Base-by-base conservation (phyloP, 1,140 invertebrate genomes). In the Pogonomyrmex barbatus region DNA sequence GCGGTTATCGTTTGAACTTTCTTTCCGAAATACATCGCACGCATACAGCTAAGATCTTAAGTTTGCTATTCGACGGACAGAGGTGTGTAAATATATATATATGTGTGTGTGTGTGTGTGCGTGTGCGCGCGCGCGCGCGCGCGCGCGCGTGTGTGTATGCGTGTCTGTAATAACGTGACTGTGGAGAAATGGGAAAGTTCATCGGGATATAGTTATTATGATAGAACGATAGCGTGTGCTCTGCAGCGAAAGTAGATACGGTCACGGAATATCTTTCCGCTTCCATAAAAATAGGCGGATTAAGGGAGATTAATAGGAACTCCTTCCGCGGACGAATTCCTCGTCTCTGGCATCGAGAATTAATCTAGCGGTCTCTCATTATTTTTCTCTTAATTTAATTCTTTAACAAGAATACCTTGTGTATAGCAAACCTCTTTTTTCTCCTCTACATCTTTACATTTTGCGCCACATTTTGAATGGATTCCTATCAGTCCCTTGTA, bases 11-110 rank as follows among this genome's bases (percentile, higher is more conserved):
- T 36, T 36, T 30, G 60, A 65, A 79, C 45, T 52, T 62, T 45
- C 14, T 39, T 60, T 68, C 14, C 33, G 47, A 65, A 17, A 77
- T 39, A 24, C 5, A 4, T 78, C 45, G 58, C 56, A 62, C 39
- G 75, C 58, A 50, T 78, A 78, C 58, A 65, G 58, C 76, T 78
- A 78, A 78, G 58, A 42, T 63, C 58, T 78, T 65, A 77, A 77
- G 39, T 63, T 77, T 30, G 39, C 42, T 77, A 62, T 47, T 45
- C 39, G 75, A 77, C 56, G 39, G 56, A 42, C 58, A 33, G 24
- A 10, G 14, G 30, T 47, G 36, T 67, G 42, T 33, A 36, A 42
- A 14, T 73, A 5, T 30, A 24, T 68, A 58, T 75, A 54, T 62
- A 33, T 24, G 33, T 60, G 24, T 60, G 4, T 60, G 1, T 58